Evolutionary conservation across 2,888 invertebrate species (phyloP), one percentile per base, ranked within the genome.

Genomic region (Autographa pulchrina): DNA sequence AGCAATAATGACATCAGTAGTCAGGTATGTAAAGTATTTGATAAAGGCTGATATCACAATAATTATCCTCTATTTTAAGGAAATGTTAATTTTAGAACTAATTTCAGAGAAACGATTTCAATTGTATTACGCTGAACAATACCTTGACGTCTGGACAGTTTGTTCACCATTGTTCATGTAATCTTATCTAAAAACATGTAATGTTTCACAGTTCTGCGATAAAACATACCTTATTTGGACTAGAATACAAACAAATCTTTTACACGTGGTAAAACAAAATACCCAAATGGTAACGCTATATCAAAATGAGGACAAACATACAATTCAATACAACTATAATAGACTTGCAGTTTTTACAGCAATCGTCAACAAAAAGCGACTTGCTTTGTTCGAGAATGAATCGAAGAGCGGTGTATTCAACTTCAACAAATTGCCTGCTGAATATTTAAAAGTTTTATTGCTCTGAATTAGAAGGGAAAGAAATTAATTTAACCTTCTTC

Each of bases 211-310:
- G 67, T n/a, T 11, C 38, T 69, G 32, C 63, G 80, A 81, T 83
- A 85, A 81, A 81, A 81, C 88, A 74, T 85, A 78, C 85, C 90
- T 76, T 84, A 86, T 83, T 87, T 83, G 85, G 85, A 84, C 79
- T 85, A 64, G 59, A 72, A 65, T 38, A 60, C 52, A 67, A 65
- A 11, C 67, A 14, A 63, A 63, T 61, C 14, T 32, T 60, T 38
- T 72, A 62, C 65, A 64, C 41, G 56, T 43, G 62, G 31, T 52
- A 38, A 69, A 68, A 68, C 63, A 16, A 59, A 58, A 65, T 9
- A 70, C 35, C 65, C 56, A 60, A 48, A 25, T 58, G 69, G 1
- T 74, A 20, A 61, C 62, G 32, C 9, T 58, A 60, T 38, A 54
- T 62, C 16, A 43, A 25, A 32, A 32, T 65, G 13, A 63, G n/a